phyloP scores from a whole-genome alignment of 2,113 vertebrate genomes.

The Xiphorhynchus elegans region DNA sequence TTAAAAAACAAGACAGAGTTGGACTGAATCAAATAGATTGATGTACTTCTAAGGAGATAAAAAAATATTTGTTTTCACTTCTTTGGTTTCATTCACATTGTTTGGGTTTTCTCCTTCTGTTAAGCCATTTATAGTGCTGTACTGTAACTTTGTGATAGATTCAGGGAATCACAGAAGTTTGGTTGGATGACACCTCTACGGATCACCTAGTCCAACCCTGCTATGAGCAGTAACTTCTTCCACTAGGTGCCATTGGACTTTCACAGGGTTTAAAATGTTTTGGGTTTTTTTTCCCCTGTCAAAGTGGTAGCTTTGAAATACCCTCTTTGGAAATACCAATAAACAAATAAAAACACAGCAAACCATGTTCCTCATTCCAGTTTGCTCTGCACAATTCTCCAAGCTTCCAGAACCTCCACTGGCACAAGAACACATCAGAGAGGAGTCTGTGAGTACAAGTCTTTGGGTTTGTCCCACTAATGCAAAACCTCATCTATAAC shows the following conservation, averaged over 20 bases:
- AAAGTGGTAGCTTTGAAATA: not conserved
- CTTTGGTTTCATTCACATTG: not conserved
- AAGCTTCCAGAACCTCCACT: not conserved
- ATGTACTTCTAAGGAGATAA: not conserved
- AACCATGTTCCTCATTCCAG: not conserved
- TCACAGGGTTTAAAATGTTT: not conserved
- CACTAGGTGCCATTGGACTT: not conserved
- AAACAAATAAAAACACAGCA: not conserved
- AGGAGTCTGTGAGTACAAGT: no score
- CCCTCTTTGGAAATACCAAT: not conserved
- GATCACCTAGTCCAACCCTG: not conserved
- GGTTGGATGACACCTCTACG: not conserved
- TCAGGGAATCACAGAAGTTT: not conserved
- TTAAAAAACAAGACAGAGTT: not conserved
- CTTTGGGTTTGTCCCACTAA: not conserved
- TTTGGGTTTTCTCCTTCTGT: not conserved
- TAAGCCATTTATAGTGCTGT: not conserved
- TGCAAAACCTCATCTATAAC: fast-evolving
- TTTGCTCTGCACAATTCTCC: not conserved
- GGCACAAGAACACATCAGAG: fast-evolving
- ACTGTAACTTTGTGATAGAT: not conserved
- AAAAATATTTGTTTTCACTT: not conserved
- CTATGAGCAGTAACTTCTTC: not conserved
- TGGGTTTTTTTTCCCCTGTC: not conserved
- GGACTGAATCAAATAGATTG: not conserved